These are phyloP conservation scores for Machimus atricapillus DNA, from an alignment of 2,888 invertebrate species.

Conservation along the genomic window DNA sequence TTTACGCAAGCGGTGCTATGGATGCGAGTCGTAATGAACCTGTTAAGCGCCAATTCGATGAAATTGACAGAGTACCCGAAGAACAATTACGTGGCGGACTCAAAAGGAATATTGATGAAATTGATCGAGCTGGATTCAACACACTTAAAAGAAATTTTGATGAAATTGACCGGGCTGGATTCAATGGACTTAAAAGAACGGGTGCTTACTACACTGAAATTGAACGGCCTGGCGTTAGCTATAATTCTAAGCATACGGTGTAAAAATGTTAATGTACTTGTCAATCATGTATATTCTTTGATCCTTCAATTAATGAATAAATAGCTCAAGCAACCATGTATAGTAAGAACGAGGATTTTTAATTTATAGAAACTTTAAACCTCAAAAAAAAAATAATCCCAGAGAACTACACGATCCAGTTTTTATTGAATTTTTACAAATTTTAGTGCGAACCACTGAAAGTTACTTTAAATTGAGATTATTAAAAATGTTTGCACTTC, in stretches of 20 bases:
- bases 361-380: background rate
- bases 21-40: background rate
- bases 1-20: background rate
- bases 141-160: slow-evolving; percentile 42
- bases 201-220: background rate
- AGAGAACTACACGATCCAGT: too few relatives aligned
- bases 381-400: background rate
- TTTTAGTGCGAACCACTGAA: too few relatives aligned
- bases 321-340: background rate
- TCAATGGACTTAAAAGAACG: slow-evolving; percentile 35
- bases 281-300: background rate
- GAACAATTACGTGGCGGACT: background rate
- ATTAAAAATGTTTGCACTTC: too few relatives aligned
- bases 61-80: background rate
- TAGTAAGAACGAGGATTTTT: background rate
- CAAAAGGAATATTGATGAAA: slow-evolving; percentile 46
- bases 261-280: background rate
- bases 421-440: too few relatives aligned
- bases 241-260: background rate
- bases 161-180: slow-evolving; percentile 47
- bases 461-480: too few relatives aligned
- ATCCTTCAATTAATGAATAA: background rate
- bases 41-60: background rate
- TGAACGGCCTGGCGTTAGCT: background rate
- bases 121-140: slow-evolving; percentile 42